phyloP scores from a whole-genome alignment of 1,140 invertebrate genomes.

The Drosophila virilis region DNA sequence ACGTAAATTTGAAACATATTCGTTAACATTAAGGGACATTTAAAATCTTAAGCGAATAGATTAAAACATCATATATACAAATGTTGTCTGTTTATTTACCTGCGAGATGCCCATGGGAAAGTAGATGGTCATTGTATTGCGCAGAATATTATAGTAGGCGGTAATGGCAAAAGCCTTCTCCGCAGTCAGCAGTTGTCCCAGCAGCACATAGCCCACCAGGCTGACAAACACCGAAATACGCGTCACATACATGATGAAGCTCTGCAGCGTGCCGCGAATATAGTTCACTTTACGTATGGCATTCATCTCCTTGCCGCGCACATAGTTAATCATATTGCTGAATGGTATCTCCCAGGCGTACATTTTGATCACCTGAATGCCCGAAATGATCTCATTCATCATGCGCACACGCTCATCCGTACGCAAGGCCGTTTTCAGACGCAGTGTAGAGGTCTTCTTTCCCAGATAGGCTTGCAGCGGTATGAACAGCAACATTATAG shows the following conservation, averaged over 20 bases:
- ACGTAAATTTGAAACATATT: not conserved
- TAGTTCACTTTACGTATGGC: constrained; percentile 88
- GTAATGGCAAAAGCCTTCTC: constrained; percentile 91
- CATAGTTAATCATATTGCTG: constrained; percentile 87
- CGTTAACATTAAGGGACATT: no score
- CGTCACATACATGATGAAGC: constrained; percentile 90
- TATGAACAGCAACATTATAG: constrained; percentile 91
- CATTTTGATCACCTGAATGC: constrained; percentile 97
- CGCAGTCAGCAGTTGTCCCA: constrained; percentile 85
- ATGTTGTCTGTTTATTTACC: constrained; percentile 7
- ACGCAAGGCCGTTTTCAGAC: constrained; percentile 88
- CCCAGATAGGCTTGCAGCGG: constrained; percentile 93
- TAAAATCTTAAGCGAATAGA: no score
- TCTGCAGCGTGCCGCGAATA: constrained; percentile 90
- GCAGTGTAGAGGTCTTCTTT: constrained; percentile 88
- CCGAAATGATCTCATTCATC: constrained; percentile 96
- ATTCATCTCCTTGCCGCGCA: constrained; percentile 86
- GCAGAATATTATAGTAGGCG: constrained; percentile 90
- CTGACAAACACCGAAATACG: constrained; percentile 92
- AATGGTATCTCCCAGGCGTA: constrained; percentile 94
- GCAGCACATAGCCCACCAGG: constrained; percentile 90
- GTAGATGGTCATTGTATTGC: constrained; percentile 90
- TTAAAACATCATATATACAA: no score
- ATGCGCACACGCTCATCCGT: constrained; percentile 93
- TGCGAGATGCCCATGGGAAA: constrained; percentile 89